phyloP scores from a whole-genome alignment of 2,888 invertebrate species.

The Chaetogeoica ovagalla region DNA sequence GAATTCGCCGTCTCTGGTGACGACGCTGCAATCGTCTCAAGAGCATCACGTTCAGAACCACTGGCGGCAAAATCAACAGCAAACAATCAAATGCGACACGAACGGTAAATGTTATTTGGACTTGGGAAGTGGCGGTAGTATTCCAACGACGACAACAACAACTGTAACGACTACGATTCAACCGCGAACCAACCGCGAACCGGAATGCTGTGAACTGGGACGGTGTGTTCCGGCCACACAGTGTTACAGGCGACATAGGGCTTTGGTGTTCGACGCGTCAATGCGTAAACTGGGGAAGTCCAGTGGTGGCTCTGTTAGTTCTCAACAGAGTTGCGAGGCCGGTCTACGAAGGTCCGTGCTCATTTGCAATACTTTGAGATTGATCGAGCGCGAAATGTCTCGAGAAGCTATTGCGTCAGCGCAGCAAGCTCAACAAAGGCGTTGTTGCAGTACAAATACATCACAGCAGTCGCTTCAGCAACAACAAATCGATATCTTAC shows the following conservation, averaged over 20 bases:
- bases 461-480: slow-evolving; percentile 55
- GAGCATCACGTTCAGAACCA: slow-evolving; percentile 24
- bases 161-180: background rate
- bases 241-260: slow-evolving; percentile 81
- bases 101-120: slow-evolving; percentile 89
- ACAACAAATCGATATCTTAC: slow-evolving; percentile 48
- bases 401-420: slow-evolving; percentile 58
- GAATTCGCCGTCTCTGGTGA: slow-evolving; percentile 16
- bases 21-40: background rate
- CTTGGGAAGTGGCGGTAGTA: slow-evolving; percentile 68
- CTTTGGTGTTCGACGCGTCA: slow-evolving; percentile 87
- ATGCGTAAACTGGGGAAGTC: slow-evolving; percentile 79
- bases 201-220: slow-evolving; percentile 67
- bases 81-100: slow-evolving; percentile 84
- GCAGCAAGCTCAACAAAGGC: slow-evolving; percentile 33
- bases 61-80: slow-evolving; percentile 61
- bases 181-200: slow-evolving; percentile 57
- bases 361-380: slow-evolving; percentile 87
- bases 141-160: slow-evolving; percentile 39
- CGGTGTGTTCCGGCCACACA: slow-evolving; percentile 63
- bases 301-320: slow-evolving; percentile 61
- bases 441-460: background rate
- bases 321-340: slow-evolving; percentile 86
- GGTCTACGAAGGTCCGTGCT: slow-evolving; percentile 86
- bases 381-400: slow-evolving; percentile 87